Percentiles rank a stretch among this genome's conserved stretches.
These are phyloP conservation scores for Arrhopalites spinosus DNA, from an alignment of 2,888 invertebrate species.

Conservation along the genomic window DNA sequence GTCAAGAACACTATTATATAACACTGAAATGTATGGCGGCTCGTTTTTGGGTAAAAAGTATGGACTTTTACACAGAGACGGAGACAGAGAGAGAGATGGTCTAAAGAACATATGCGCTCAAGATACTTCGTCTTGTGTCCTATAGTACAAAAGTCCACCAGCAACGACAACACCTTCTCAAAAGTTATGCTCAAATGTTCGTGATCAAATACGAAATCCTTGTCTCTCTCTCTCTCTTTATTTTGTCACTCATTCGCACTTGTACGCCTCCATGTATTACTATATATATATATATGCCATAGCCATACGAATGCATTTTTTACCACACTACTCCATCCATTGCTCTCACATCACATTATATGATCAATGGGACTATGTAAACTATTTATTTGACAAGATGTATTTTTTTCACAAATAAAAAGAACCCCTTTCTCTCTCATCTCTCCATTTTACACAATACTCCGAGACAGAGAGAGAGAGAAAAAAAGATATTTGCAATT, in stretches of 20 bases:
- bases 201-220: background rate
- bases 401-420: background rate
- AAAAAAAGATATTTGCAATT: slow-evolving; percentile 16
- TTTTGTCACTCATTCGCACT: background rate
- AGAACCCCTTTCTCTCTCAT: background rate
- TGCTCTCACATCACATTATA: background rate
- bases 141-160: background rate
- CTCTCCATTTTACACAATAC: slow-evolving; percentile 6
- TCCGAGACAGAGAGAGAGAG: background rate
- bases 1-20: too few species aligned
- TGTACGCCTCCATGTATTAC: background rate
- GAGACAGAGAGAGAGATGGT: background rate
- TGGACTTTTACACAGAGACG: too few species aligned
- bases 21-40: too few species aligned
- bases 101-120: slow-evolving; percentile 2
- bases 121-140: slow-evolving; percentile 29
- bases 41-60: too few species aligned
- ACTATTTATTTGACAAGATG: slow-evolving; percentile 10
- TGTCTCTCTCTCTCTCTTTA: background rate
- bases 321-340: background rate
- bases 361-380: background rate
- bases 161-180: too few species aligned
- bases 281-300: background rate
- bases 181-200: background rate
- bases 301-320: background rate